Evolutionary conservation across 2,113 vertebrate genomes (phyloP), one percentile per base, ranked within the genome.

Genomic region (Zosterops borbonicus): DNA sequence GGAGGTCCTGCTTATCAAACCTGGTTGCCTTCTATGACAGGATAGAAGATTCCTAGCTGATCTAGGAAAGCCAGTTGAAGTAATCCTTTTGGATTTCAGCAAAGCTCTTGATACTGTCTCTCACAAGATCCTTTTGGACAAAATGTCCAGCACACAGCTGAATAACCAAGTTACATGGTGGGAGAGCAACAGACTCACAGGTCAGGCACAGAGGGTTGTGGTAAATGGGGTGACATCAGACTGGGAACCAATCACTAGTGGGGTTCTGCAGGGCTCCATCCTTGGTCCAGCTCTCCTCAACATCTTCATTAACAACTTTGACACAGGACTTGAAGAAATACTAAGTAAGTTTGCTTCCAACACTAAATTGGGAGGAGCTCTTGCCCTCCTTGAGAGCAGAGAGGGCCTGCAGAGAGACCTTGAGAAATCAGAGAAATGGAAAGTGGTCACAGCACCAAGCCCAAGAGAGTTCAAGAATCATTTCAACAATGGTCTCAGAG

Each of bases 301-400:
- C 18, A 28, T 16, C 68, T 50, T 58, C 35, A 28, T 50, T 73
- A 50, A 50, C 5, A 8, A 13, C 44, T 33, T 39, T 52, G 31
- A 33, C 37, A 49, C 27, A 37, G 27, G 50, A 81, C 22, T 50
- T 6, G 1, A 73, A 73, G 68, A 56, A 58, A 73, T 33, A 60
- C 24, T 17, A 21, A 29, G 16, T n/a, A 41, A 65, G 15, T 46
- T 46, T 75, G n/a, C 13, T 7, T 2, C 15, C 14, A 28, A 3
- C 19, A 60, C 39, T 53, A 68, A 53, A 47, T 0, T 47, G n/a
- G n/a, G 53, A 75, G 53, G 9, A 68, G 13, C 53, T 31, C 24
- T 41, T 0, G 0, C 62, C 14, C 47, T 39, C 29, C 29, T 47
- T 0, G 0, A 83, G 24, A 23, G 47, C 3, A 1, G 46, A 75